Percentiles rank a stretch among this genome's conserved stretches.
Conservation (phyloP, 2,797 vertebrate species). For the Argya squamiceps region DNA sequence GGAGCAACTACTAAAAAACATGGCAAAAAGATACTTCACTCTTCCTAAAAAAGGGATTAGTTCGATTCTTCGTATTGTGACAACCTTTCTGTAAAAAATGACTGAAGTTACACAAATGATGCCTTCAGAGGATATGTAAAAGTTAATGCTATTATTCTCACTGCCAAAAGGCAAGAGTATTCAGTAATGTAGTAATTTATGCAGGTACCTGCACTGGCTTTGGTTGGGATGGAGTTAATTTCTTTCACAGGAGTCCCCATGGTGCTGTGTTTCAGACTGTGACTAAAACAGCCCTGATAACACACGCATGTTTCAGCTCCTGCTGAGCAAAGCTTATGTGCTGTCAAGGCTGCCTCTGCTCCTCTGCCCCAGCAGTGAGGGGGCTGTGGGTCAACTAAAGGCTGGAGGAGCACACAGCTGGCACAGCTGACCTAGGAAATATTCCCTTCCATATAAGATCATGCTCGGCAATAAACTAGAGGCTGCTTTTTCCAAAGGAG, state of each 20-base stretch:
- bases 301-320: neutral
- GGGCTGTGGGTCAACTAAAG: neutral
- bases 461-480: neutral
- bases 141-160: neutral
- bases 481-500: neutral
- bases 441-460: rapidly evolving
- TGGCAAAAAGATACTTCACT: neutral
- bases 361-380: neutral
- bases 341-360: neutral
- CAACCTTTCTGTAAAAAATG: neutral
- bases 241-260: neutral
- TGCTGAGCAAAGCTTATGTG: neutral
- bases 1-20: neutral
- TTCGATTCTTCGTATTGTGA: neutral
- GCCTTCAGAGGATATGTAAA: neutral
- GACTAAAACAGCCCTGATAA: neutral
- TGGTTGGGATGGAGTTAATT: neutral
- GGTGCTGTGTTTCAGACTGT: neutral
- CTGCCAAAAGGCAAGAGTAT: neutral
- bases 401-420: neutral
- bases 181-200: neutral
- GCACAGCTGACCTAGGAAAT: neutral
- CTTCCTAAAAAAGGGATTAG: neutral
- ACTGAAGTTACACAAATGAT: neutral
- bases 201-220: neutral